These are phyloP conservation scores for Pseudococcus longispinus DNA, from an alignment of 2,888 invertebrate species.

Conservation along the genomic window DNA sequence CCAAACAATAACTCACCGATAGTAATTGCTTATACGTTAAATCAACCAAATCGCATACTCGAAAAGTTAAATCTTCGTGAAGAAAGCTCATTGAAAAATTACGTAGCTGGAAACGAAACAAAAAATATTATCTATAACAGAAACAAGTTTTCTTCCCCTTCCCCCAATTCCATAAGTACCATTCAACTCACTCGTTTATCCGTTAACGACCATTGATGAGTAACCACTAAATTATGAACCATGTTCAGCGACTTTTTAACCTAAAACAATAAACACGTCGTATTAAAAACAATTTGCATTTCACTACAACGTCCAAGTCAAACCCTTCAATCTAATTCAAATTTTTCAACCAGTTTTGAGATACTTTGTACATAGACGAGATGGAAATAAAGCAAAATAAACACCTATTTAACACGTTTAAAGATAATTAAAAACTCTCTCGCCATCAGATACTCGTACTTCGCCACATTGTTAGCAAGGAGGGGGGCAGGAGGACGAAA, in stretches of 20 bases:
- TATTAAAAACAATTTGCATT: neutral
- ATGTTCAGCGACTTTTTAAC: slow-evolving; percentile 1
- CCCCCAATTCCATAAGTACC: neutral
- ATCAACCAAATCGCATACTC: slow-evolving; percentile 28
- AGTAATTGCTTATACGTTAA: slow-evolving; percentile 38
- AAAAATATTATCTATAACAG: neutral
- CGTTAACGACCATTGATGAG: neutral
- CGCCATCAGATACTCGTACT: neutral
- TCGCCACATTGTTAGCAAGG: neutral
- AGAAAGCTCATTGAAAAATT: slow-evolving; percentile 17
- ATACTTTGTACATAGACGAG: neutral
- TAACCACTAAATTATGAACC: slow-evolving; percentile 5
- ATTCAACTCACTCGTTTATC: slow-evolving; percentile 20
- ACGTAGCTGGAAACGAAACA: neutral
- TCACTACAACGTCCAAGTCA: neutral
- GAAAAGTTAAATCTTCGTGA: slow-evolving; percentile 32
- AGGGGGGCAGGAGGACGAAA: neutral
- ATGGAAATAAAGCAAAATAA: neutral
- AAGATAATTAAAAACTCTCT: neutral
- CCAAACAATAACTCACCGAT: neutral
- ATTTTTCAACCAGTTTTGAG: neutral
- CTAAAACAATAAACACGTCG: neutral
- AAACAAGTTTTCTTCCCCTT: neutral
- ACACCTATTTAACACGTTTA: neutral
- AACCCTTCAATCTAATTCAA: neutral